Evolutionary conservation across 2,797 vertebrate genomes (phyloP).

Genomic region (Pipistrellus pipistrellus): DNA sequence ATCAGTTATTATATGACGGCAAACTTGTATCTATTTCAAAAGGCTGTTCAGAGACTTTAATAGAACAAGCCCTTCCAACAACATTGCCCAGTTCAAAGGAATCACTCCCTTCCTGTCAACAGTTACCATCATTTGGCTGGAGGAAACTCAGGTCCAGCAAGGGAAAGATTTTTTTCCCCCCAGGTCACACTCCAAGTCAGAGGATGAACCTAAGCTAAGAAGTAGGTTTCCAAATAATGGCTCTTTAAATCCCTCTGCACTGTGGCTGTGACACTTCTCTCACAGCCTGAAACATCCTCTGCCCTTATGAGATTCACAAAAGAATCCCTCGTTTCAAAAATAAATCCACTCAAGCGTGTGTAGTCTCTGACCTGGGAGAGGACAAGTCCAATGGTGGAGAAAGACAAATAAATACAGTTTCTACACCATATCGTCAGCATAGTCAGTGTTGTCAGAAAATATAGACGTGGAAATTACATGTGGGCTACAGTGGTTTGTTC

Average conservation of each 20-base stretch:
- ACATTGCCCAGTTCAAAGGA: neutral
- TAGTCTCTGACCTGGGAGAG: neutral
- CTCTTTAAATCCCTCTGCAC: neutral
- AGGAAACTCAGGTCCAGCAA: neutral
- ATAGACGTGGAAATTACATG: fast-evolving
- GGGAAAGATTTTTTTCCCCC: neutral
- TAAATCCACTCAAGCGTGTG: neutral
- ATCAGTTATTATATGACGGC: neutral
- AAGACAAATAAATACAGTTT: neutral
- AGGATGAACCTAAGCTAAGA: neutral
- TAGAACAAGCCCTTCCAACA: neutral
- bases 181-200: neutral
- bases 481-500: too few species aligned
- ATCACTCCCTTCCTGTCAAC: neutral
- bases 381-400: neutral
- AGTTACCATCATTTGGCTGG: neutral
- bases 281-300: neutral
- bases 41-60: neutral
- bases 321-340: neutral
- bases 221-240: neutral
- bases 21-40: neutral
- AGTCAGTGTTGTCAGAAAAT: neutral
- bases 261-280: neutral
- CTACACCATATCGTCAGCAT: neutral
- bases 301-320: neutral